A percentile compares a stretch with the other conserved stretches of the same genome.
Conservation (phyloP, 2,797 vertebrate genomes). For the Amblyopsis hoosieri region DNA sequence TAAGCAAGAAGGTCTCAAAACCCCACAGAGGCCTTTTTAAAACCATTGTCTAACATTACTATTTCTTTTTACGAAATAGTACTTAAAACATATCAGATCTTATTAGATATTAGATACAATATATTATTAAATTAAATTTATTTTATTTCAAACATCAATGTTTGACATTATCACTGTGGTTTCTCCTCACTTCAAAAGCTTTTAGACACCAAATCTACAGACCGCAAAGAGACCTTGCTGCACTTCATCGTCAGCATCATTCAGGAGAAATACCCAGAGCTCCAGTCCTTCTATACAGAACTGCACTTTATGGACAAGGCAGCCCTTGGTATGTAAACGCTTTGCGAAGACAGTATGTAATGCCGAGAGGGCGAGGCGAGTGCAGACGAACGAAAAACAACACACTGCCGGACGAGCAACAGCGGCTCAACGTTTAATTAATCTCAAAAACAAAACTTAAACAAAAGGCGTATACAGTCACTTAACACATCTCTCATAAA, state of each 20-base stretch:
- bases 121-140: not conserved
- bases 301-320: conserved; percentile 94
- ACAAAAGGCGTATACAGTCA: too few species aligned
- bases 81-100: too few species aligned
- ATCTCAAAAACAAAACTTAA: too few species aligned
- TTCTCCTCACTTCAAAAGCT: conserved; percentile 71
- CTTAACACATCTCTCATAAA: too few species aligned
- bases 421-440: too few species aligned
- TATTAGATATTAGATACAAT: too few species aligned
- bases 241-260: conserved; percentile 89
- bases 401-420: not conserved
- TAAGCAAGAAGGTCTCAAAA: conserved; percentile 56
- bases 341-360: not conserved
- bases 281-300: conserved; percentile 83
- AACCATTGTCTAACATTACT: too few species aligned
- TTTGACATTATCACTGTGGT: not conserved
- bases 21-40: not conserved
- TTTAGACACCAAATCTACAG: conserved; percentile 92
- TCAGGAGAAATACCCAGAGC: conserved; percentile 85
- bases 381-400: too few species aligned
- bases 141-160: not conserved
- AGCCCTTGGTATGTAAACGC: conserved; percentile 77
- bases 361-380: too few species aligned
- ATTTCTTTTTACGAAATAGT: too few species aligned
- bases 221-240: conserved; percentile 89